Evolutionary conservation across 2,888 invertebrate genomes (phyloP), one percentile per base, ranked within the genome.

Genomic region (Callyntrura sp.): DNA sequence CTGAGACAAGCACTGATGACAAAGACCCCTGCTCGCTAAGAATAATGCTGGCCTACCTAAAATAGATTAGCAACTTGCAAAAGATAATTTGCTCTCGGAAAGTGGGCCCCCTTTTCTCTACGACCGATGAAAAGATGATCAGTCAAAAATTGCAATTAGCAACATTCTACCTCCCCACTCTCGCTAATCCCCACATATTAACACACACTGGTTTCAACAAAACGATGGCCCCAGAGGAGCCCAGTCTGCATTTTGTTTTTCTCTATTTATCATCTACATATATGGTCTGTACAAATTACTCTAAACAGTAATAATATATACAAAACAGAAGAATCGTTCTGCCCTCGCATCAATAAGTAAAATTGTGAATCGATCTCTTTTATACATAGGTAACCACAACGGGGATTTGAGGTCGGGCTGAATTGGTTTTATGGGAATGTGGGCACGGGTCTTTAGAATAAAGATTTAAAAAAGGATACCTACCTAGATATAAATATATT

Each of bases 391-490:
- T 78, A 88, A 89, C 88, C 88, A 79, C 88, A 89, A 84, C 88
- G 78, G 78, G 88, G 78, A 89, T 84, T 89, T 89, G 83, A 84
- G 88, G 88, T 89, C 88, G 88, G 28, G 51, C 88, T 84, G 51
- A 84, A 89, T 84, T 84, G 88, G 81, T 89, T 89, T 89, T 89
- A 84, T 84, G 84, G 88, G 88, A 84, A 89, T 17, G 76, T 89
- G 76, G 88, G 84, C 76, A 84, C 60, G 45, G 60, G 76, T 51
- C n/a, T 43, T 45, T 6, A n/a, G 45, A 20, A 43, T 62, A 65
- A 68, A n/a, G n/a, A n/a, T n/a, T n/a, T n/a, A 65, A 76, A 28
- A 76, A 43, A 35, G 28, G 14, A 43, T 3, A 9, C n/a, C n/a
- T n/a, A n/a, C n/a, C n/a, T n/a, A n/a, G n/a, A n/a, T n/a, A n/a